phyloP scores from a whole-genome alignment of 2,113 vertebrate species.

The Arizona elegans region DNA sequence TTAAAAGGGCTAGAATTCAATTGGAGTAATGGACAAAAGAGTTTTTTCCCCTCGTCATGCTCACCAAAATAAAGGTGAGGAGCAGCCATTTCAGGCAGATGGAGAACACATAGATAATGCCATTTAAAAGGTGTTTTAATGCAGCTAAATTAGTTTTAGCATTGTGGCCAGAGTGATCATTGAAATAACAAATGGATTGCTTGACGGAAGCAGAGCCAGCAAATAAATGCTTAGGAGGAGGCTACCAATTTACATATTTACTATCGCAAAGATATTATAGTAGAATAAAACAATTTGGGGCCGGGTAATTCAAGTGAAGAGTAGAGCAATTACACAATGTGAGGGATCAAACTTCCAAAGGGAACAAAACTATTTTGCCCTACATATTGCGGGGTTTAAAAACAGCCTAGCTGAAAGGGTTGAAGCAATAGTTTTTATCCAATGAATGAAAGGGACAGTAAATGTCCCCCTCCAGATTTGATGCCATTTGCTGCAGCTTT shows the following conservation, averaged over 20 bases:
- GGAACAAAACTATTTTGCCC: neutral
- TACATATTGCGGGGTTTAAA: neutral
- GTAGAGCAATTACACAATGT: neutral
- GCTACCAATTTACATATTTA: neutral
- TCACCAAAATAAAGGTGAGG: neutral
- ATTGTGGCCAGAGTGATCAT: neutral
- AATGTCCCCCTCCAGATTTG: neutral
- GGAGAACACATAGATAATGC: neutral
- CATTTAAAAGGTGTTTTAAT: neutral
- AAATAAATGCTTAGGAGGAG: neutral
- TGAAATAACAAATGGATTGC: neutral
- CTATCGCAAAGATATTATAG: neutral
- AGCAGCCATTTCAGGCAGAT: neutral
- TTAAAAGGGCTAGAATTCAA: neutral
- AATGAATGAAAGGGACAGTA: neutral
- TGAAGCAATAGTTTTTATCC: neutral
- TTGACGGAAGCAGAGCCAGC: neutral
- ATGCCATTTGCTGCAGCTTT: neutral
- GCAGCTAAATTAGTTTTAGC: neutral
- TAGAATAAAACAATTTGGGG: neutral
- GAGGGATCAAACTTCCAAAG: neutral
- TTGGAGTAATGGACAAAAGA: neutral
- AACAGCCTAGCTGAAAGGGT: neutral
- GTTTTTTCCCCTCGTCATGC: neutral
- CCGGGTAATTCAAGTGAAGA: neutral